These are phyloP conservation scores for Equus przewalskii DNA, from an alignment of 2,113 vertebrate species.

Conservation along the genomic window DNA sequence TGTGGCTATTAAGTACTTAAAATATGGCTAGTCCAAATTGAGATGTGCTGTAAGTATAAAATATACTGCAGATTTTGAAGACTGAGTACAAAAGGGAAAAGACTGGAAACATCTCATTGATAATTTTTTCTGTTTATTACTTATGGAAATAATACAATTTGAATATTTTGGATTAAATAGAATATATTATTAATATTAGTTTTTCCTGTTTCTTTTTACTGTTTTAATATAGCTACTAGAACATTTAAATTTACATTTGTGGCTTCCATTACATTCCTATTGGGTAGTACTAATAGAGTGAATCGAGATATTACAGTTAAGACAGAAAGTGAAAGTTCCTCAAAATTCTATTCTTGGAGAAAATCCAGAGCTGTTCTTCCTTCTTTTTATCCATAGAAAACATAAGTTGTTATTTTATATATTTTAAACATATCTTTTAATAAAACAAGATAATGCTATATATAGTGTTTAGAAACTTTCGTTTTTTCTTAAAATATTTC, in stretches of 20 bases:
- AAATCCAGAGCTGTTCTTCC: background rate
- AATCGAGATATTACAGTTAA: background rate
- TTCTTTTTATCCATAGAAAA: slow-evolving; percentile 22
- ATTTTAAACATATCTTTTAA: slow-evolving; percentile 32
- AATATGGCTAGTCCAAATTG: background rate
- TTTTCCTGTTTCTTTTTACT: background rate
- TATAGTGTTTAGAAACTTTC: slow-evolving; percentile 38
- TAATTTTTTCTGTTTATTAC: background rate
- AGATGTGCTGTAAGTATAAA: background rate
- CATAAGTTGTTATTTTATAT: background rate
- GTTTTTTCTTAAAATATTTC: background rate
- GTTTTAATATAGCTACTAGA: background rate
- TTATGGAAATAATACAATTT: slow-evolving; percentile 38
- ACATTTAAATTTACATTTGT: background rate
- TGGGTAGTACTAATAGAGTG: background rate
- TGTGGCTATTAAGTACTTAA: background rate
- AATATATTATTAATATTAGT: background rate
- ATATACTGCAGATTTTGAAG: background rate
- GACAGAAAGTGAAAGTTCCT: background rate
- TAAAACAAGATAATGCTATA: background rate
- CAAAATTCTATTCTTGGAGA: background rate
- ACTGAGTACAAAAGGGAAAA: background rate
- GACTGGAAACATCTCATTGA: background rate
- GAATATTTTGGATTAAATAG: background rate
- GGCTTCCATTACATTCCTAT: background rate